Base-by-base conservation (phyloP, 2,888 invertebrate genomes). In the Drosophila colorata region DNA sequence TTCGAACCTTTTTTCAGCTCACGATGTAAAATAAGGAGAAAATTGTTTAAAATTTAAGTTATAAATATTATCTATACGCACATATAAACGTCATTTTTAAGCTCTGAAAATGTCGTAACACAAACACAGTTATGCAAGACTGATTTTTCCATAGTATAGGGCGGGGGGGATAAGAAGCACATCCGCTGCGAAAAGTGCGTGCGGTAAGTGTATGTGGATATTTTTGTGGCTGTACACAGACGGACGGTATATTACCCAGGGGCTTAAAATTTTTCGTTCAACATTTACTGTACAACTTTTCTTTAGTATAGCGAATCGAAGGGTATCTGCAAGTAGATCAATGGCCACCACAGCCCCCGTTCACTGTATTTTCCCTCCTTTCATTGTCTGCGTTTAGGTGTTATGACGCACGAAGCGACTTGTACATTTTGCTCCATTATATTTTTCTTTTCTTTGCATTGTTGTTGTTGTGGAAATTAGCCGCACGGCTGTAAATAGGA, bases 401-500 rank as follows among this genome's bases (percentile, higher is more conserved):
- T 47, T 61, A 35, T 59, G 69, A 81, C 81, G 73, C 73, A 68
- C 66, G 55, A 37, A 61, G 47, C 66, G 63, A 53, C 56, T 74
- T 83, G 61, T 60, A 47, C 69, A 52, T 35, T 53, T 57, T 66
- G 56, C 51, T 25, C 40, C 63, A 69, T 57, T 64, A 61, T 64
- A 59, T 38, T 70, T 74, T 59, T 48, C 51, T 72, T 61, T 25
- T 53, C 60, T 52, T 48, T 18, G 16, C 33, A 33, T 71, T 67
- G 53, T 53, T 71, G 56, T 28, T 48, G 63, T 49, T 55, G 61
- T 51, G 64, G 51, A 80, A 87, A 82, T 82, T 82, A 82, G 82
- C 87, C 64, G 78, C 81, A 74, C 57, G 43, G 70, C 67, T 70
- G 67, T 64, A 61, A 74, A 74, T 53, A 68, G 78, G 61, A 80